Conservation (phyloP, 2,888 invertebrate genomes). For the Rhopalosiphum nymphaeae region DNA sequence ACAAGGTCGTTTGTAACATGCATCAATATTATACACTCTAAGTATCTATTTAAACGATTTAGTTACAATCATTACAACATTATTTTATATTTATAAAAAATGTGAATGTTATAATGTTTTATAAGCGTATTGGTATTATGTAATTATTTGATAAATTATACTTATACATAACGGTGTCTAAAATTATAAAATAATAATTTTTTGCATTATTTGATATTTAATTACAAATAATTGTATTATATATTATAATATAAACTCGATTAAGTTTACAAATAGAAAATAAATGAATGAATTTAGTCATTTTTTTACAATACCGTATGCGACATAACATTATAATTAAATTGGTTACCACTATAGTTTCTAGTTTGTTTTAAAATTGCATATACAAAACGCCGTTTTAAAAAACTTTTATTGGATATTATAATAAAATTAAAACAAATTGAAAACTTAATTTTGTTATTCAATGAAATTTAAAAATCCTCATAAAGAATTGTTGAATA, state of each 20-base stretch:
- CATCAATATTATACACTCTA: not conserved
- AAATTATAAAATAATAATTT: not conserved
- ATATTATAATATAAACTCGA: not conserved
- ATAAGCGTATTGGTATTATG: not conserved
- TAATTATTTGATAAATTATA: not conserved
- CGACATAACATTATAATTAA: not conserved
- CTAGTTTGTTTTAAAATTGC: not conserved
- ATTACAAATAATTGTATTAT: not conserved
- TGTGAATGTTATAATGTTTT: not conserved
- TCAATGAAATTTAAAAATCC: not conserved
- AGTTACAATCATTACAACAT: not conserved
- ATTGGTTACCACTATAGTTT: not conserved
- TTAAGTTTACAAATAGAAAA: not conserved
- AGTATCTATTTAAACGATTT: not conserved
- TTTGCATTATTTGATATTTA: not conserved
- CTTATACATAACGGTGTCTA: not conserved
- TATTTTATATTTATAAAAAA: not conserved
- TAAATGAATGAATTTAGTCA: not conserved
- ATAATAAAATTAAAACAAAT: not conserved
- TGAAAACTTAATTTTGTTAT: not conserved
- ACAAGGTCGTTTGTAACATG: not conserved
- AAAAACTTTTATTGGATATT: not conserved
- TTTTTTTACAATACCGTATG: not conserved
- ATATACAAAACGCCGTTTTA: not conserved
- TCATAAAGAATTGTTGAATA: not conserved